Base-by-base conservation (phyloP, 2,113 vertebrate species). In the Pomatorhinus ruficollis region DNA sequence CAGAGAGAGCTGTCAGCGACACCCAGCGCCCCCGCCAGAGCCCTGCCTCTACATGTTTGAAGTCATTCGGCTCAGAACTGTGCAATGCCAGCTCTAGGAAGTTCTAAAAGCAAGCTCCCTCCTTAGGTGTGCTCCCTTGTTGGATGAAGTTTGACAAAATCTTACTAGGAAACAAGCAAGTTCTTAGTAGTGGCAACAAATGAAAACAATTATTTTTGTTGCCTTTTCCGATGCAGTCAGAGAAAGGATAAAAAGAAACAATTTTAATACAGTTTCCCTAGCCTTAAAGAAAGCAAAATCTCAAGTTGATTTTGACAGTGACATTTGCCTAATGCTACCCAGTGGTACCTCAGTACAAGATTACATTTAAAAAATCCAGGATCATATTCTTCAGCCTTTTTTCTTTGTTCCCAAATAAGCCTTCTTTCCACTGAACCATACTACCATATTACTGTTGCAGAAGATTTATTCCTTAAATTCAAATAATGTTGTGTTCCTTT, bases 81-180 rank as follows among this genome's bases (percentile, higher is more conserved):
- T 7, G 31, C 37, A 30, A 0, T 1, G 39, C 64, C 10, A 35
- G 2, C 39, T 7, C 11, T 2, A 33, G 11, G 10, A 30, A 30
- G 47, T 12, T 44, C 19, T 15, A 16, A 20, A 69, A 71, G 47
- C 21, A 33, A 61, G 22, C 40, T 33, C 24, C 37, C 39, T 53
- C 33, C 25, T 75, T 21, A 27, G 9, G 3, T 8, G 10, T 20
- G 31, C 0, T 3, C 35, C 19, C 11, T 40, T 30, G 23, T 0
- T 53, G 45, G 31, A 31, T 25, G 25, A 24, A 49, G 25, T 59
- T 28, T 4, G 39, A 81, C 49, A 40, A 49, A 65, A 20, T 31
- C 47, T 57, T 27, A 17, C 8, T 11, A 33, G 42, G 52, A 81
- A 87, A 70, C 4, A 76, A 83, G 49, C 1, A 8, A n/a, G 17